Conservation (phyloP, 2,888 invertebrate species). For the Cynaeus angustus region DNA sequence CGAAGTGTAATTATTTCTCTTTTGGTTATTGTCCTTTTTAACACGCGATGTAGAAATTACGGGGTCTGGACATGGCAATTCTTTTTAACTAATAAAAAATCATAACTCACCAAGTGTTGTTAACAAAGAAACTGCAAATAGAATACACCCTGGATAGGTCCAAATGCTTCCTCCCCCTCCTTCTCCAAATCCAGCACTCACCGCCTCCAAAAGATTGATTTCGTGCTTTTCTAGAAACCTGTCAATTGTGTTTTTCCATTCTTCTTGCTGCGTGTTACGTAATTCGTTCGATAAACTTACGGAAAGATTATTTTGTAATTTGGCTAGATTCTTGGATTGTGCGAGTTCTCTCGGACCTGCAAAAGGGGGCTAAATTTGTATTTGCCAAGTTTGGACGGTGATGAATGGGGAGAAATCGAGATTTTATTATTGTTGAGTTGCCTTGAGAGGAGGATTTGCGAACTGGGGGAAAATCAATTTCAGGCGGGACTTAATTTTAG, state of each 20-base stretch:
- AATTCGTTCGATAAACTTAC: constrained; percentile 79
- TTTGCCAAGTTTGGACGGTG: neutral
- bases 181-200: constrained; percentile 75
- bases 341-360: constrained; percentile 76
- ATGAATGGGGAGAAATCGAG: no score
- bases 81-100: neutral
- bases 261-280: constrained; percentile 58
- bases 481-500: no score
- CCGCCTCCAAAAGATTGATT: constrained; percentile 74
- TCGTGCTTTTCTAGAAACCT: constrained; percentile 75
- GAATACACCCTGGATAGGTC: constrained; percentile 80
- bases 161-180: constrained; percentile 77
- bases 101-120: constrained; percentile 77
- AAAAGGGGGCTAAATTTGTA: neutral
- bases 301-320: constrained; percentile 77
- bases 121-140: constrained; percentile 81
- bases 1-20: no score
- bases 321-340: constrained; percentile 74
- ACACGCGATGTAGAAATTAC: neutral
- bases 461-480: no score
- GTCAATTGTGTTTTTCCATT: constrained; percentile 78
- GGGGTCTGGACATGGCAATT: no score
- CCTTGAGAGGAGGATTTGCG: no score
- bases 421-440: no score
- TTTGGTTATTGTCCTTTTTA: no score